Evolutionary conservation across 2,888 invertebrate species (phyloP).

Genomic region (Polyommatus icarus): DNA sequence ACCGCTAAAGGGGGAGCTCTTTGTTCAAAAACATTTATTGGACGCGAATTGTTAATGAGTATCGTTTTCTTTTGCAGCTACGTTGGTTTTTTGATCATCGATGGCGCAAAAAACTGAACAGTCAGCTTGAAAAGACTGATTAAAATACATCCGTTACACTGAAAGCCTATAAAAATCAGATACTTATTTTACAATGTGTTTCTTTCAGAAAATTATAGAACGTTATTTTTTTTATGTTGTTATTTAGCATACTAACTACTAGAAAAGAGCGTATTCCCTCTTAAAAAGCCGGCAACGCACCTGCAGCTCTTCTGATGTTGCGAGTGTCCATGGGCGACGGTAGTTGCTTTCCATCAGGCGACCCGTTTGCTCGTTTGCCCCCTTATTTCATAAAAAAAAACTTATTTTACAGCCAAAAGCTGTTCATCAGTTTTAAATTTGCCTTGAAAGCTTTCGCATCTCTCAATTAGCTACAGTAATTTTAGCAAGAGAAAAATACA

Average conservation of each 20-base stretch:
- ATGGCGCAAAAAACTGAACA: background rate
- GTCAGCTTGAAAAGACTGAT: background rate
- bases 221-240: background rate
- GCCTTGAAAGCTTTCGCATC: background rate
- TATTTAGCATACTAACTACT: too few relatives aligned
- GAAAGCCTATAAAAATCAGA: background rate
- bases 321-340: too few relatives aligned
- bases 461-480: background rate
- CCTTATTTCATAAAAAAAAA: too few relatives aligned
- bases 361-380: too few relatives aligned
- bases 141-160: background rate
- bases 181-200: background rate
- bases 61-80: slow-evolving; percentile 39
- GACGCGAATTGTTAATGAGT: slow-evolving; percentile 49
- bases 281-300: too few relatives aligned
- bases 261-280: too few relatives aligned
- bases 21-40: slow-evolving; percentile 52
- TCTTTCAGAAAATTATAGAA: background rate
- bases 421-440: background rate
- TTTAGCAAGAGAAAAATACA: background rate
- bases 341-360: too few relatives aligned
- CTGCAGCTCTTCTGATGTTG: too few relatives aligned
- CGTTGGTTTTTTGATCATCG: slow-evolving; percentile 6
- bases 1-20: slow-evolving; percentile 52
- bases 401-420: background rate